These are phyloP conservation scores for Sialis fuliginosa DNA, from an alignment of 2,888 invertebrate genomes.

Conservation along the genomic window DNA sequence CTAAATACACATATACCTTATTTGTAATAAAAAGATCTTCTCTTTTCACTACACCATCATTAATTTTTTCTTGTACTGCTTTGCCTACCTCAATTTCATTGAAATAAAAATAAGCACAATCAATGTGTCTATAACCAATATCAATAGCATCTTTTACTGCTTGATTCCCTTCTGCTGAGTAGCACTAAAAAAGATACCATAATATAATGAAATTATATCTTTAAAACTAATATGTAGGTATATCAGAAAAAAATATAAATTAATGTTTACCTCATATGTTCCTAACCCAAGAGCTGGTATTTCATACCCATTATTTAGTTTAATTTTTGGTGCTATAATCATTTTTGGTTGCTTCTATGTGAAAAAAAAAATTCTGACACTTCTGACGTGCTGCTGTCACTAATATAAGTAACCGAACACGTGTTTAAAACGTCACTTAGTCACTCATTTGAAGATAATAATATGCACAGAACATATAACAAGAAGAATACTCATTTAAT, in stretches of 20 bases:
- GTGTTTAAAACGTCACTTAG: too few relatives aligned
- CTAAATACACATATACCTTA: conserved; percentile 22
- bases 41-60: conserved; percentile 30
- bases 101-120: conserved; percentile 40
- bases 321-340: conserved; percentile 11
- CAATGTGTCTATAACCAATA: conserved; percentile 43
- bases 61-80: conserved; percentile 32
- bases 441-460: too few relatives aligned
- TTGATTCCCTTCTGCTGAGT: conserved; percentile 20
- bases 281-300: conserved; percentile 24
- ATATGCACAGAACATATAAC: too few relatives aligned
- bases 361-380: too few relatives aligned
- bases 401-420: too few relatives aligned
- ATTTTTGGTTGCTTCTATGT: conserved; percentile 1
- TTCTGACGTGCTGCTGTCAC: too few relatives aligned
- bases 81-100: conserved; percentile 36
- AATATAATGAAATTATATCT: too few relatives aligned
- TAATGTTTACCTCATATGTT: conserved; percentile 21
- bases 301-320: conserved; percentile 17
- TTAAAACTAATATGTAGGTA: neutral
- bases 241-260: too few relatives aligned
- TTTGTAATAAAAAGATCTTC: conserved; percentile 37
- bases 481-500: too few relatives aligned
- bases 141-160: conserved; percentile 36
- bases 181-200: conserved; percentile 9